A percentile compares a stretch with the other conserved stretches of the same genome.
Conservation (phyloP, 2,113 vertebrate genomes). For the Vimba vimba region DNA sequence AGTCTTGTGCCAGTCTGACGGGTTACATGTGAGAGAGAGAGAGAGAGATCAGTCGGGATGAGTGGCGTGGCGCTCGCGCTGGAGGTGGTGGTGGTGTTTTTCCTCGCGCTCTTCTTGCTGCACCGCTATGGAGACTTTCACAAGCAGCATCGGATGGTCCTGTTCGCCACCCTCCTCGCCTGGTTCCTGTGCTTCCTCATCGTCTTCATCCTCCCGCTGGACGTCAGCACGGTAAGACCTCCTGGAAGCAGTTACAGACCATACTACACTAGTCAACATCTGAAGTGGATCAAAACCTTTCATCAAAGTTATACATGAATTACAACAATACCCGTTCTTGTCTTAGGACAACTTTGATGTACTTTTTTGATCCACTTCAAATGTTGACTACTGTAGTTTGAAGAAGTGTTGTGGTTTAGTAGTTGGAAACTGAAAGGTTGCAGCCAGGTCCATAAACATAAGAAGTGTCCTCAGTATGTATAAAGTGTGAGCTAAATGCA, state of each 20-base stretch:
- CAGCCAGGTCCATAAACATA: not conserved
- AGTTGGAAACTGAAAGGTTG: not conserved
- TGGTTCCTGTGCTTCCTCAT: constrained; percentile 98
- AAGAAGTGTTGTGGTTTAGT: not conserved
- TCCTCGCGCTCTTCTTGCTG: constrained; percentile 88
- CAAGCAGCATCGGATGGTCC: constrained; percentile 90
- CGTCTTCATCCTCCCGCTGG: constrained; percentile 90
- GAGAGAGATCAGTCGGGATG: constrained; percentile 71
- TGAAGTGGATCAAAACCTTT: too few species aligned
- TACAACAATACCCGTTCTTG: too few species aligned
- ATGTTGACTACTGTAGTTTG: not conserved
- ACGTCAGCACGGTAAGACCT: constrained; percentile 90
- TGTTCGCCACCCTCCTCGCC: constrained; percentile 88
- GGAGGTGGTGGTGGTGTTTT: constrained; percentile 89
- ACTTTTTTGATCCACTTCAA: too few species aligned
- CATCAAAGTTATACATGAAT: too few species aligned
- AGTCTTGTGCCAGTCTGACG: constrained; percentile 24
- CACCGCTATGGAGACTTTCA: constrained; percentile 91
- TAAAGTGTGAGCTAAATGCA: not conserved
- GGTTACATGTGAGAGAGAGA: not conserved
- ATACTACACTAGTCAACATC: not conserved
- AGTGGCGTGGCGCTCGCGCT: constrained; percentile 83
- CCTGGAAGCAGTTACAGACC: not conserved
- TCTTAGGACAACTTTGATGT: too few species aligned
- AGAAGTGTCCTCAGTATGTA: not conserved